phyloP scores from a whole-genome alignment of 2,113 vertebrate genomes.

The Danionella cerebrum region DNA sequence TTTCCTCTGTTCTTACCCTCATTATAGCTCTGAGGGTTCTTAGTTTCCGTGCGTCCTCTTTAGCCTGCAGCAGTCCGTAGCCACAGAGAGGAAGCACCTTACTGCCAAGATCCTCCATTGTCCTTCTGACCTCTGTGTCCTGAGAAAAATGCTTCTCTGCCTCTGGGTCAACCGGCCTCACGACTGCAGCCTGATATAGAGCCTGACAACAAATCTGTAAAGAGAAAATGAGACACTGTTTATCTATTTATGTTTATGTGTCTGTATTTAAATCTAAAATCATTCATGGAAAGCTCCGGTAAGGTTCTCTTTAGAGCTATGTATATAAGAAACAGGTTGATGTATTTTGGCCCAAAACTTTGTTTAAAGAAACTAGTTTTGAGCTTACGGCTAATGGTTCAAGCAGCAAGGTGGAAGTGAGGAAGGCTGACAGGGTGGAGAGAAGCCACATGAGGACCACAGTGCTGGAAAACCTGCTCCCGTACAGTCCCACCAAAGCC shows the following conservation, averaged over 20 bases:
- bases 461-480: slow-evolving; percentile 52
- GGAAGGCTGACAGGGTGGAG: slow-evolving; percentile 56
- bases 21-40: slow-evolving; percentile 56
- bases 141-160: slow-evolving; percentile 60
- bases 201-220: slow-evolving; percentile 63
- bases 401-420: slow-evolving; percentile 63
- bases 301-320: no score
- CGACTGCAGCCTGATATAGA: slow-evolving; percentile 50
- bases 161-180: slow-evolving; percentile 67
- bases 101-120: slow-evolving; percentile 31
- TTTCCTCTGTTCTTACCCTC: slow-evolving; percentile 49
- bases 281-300: no score
- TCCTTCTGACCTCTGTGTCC: slow-evolving; percentile 54
- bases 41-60: slow-evolving; percentile 67
- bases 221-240: not conserved
- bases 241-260: no score
- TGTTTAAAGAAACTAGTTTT: not conserved
- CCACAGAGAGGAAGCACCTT: slow-evolving; percentile 64
- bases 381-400: slow-evolving; percentile 64
- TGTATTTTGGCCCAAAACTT: no score
- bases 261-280: no score
- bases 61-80: slow-evolving; percentile 69
- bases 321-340: no score
- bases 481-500: slow-evolving; percentile 60
- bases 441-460: slow-evolving; percentile 67